These are phyloP conservation scores for Hyles vespertilio DNA, from an alignment of 1,140 invertebrate genomes.

Conservation along the genomic window DNA sequence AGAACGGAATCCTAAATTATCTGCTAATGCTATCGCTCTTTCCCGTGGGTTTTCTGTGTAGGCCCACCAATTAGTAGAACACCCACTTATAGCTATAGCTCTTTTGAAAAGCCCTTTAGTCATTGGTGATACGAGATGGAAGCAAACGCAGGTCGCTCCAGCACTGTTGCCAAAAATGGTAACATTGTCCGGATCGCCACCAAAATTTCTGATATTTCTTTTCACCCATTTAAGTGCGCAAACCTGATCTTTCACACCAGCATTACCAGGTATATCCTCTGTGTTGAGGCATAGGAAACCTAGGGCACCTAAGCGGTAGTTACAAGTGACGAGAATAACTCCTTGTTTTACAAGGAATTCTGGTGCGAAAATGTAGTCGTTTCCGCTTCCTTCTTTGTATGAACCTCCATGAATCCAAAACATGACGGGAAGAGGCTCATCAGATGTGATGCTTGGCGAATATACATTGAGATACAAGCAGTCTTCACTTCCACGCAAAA, in stretches of 20 bases:
- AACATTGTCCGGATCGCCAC: constrained; percentile 82
- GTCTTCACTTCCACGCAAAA: constrained; percentile 47
- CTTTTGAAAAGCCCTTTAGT: constrained; percentile 72
- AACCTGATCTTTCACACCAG: constrained; percentile 54
- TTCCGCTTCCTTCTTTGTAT: constrained; percentile 45
- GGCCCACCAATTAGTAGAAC: constrained; percentile 14
- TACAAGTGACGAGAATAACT: constrained; percentile 81
- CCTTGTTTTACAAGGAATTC: constrained; percentile 79
- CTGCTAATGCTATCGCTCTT: constrained; percentile 28
- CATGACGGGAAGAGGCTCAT: constrained; percentile 55
- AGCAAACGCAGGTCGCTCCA: constrained; percentile 58
- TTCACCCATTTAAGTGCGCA: constrained; percentile 49
- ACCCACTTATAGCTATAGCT: constrained; percentile 33
- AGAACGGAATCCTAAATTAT: constrained; percentile 26
- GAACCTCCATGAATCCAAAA: constrained; percentile 74
- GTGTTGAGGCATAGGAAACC: constrained; percentile 75
- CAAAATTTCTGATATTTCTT: constrained; percentile 75
- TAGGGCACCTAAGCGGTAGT: constrained; percentile 81
- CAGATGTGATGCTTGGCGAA: constrained; percentile 38
- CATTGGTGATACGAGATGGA: constrained; percentile 76
- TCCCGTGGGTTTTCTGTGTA: constrained; percentile 16
- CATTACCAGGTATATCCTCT: constrained; percentile 56
- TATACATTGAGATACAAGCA: constrained; percentile 68
- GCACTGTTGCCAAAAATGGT: constrained; percentile 86
- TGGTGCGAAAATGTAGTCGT: constrained; percentile 71